phyloP scores from a whole-genome alignment of 2,797 vertebrate species.

The Numenius phaeopus region DNA sequence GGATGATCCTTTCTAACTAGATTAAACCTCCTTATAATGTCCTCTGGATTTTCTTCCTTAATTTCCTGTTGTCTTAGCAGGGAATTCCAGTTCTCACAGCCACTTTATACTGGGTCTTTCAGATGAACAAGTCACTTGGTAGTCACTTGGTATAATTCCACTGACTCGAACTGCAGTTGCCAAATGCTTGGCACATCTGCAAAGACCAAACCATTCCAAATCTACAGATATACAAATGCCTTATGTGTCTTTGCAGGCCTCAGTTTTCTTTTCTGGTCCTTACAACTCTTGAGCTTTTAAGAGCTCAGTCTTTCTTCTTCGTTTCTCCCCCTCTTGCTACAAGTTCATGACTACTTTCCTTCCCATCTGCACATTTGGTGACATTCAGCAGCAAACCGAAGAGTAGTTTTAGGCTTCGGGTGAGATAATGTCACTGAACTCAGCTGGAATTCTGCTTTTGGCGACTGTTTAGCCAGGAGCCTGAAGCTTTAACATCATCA shows the following conservation, averaged over 20 bases:
- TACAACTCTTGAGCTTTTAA: background rate
- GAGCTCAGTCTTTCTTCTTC: background rate
- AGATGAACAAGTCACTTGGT: background rate
- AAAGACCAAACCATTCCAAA: background rate
- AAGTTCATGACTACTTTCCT: background rate
- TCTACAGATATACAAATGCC: background rate
- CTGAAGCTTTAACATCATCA: background rate
- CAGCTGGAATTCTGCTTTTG: slow-evolving; percentile 6
- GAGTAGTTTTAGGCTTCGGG: background rate
- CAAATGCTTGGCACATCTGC: background rate
- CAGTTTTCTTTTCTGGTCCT: background rate
- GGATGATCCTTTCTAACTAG: background rate
- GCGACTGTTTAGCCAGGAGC: background rate
- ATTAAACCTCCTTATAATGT: background rate
- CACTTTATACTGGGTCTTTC: background rate
- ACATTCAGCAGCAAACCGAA: background rate
- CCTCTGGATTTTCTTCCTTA: background rate
- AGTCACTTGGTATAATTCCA: background rate
- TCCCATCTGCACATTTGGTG: background rate
- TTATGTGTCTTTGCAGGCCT: background rate
- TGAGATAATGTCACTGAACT: background rate
- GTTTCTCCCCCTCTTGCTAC: background rate
- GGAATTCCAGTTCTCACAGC: background rate
- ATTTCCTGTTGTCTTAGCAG: background rate
- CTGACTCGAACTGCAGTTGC: rapidly evolving